Percentiles rank a stretch among this genome's conserved stretches.
Conservation (phyloP, 2,797 vertebrate species). For the Lagodon rhomboides region DNA sequence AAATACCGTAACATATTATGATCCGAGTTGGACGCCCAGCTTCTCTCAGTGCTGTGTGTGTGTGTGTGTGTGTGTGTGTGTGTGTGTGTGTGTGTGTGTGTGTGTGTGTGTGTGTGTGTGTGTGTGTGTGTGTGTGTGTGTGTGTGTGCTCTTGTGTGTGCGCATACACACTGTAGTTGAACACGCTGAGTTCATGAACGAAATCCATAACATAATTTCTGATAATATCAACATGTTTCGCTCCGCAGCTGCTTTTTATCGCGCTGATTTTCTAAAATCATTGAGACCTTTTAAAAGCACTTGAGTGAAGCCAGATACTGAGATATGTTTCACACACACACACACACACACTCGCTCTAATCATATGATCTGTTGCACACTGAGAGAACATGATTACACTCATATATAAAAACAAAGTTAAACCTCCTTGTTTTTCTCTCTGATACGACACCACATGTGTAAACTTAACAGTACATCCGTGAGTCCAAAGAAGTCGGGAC, state of each 20-base stretch:
- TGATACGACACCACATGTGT: background rate
- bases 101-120: conserved; percentile 11
- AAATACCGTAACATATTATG: background rate
- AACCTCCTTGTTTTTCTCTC: background rate
- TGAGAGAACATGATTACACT: conserved; percentile 31
- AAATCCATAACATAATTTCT: conserved; percentile 26
- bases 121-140: conserved; percentile 8
- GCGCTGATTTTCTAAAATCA: conserved; percentile 34
- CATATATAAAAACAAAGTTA: conserved; percentile 26
- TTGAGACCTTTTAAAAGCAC: conserved; percentile 38
- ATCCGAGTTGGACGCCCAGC: background rate
- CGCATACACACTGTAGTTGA: background rate
- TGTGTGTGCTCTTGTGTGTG: conserved; percentile 1
- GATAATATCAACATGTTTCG: conserved; percentile 22
- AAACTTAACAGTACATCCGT: background rate
- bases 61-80: conserved; percentile 5
- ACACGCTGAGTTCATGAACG: conserved; percentile 7
- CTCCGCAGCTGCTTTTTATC: conserved; percentile 38
- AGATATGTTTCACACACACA: conserved; percentile 45
- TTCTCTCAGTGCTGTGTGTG: background rate
- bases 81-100: conserved; percentile 7
- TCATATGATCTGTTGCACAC: conserved; percentile 44
- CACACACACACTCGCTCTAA: conserved; percentile 17
- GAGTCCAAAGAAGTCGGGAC: no score
- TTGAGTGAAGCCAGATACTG: conserved; percentile 50